Base-by-base conservation (phyloP, 2,113 vertebrate genomes). In the Eurypyga helias region DNA sequence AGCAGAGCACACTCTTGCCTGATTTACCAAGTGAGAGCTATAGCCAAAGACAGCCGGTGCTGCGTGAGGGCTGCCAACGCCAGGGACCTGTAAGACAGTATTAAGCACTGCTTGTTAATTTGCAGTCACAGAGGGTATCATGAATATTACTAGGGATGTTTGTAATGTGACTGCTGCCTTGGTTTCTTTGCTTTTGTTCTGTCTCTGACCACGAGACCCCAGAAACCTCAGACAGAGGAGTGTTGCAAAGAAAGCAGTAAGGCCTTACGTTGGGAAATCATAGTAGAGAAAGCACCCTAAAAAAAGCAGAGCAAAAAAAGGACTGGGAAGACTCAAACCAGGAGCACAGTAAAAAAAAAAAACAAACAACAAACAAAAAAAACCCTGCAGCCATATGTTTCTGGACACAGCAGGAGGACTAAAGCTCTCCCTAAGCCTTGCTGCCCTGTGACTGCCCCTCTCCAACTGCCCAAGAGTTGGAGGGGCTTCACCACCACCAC, bases 201-300 rank as follows among this genome's bases (percentile, higher is more conserved):
- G n/a, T 4, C 89, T 79, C 83, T 82, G 78, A 89, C 33, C 45
- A 85, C 1, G 51, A 93, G 84, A 94, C 45, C 80, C 77, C 62
- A 60, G 94, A 91, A 97, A 48, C 57, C 66, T 94, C 88, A 81
- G 54, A 54, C 6, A 61, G 33, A 52, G 57, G 19, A 3, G 9
- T 0, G 7, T 1, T 16, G 43, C 46, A 26, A 52, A 76, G 87
- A 69, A 64, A 89, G 54, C 26, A 31, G 19, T 2, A 55, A 67
- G 19, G 28, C 11, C 57, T 18, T 7, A 19, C 34, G 24, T 0
- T 18, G 13, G 14, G 46, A 67, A 23, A 67, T 20, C 12, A 2
- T 9, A 36, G 4, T 17, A 38, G 36, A 81, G 20, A 62, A 75
- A 87, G 10, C 9, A 13, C 17, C 0, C 0, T 23, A 28, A n/a